Base-by-base conservation (phyloP, 2,797 vertebrate species). In the Enteromius viviparus region DNA sequence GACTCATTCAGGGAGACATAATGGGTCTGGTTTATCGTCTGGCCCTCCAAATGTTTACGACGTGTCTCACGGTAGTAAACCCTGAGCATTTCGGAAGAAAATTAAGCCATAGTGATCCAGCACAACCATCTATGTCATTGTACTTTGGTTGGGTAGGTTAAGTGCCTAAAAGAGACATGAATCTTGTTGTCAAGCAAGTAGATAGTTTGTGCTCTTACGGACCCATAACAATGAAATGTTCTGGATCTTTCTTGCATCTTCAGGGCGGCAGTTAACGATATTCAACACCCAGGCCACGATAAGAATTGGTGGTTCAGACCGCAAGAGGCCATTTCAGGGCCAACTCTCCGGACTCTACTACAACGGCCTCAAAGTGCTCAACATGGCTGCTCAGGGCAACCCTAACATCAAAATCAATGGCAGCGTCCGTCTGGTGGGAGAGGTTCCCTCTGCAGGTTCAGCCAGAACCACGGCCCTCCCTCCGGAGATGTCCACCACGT, bases 261-360 rank as follows among this genome's bases (percentile, higher is more conserved):
- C 91, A 99, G 98, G 98, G 90, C 98, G 98, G 78, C 97, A 98
- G 94, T 92, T 99, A 92, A 99, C 98, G 78, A 99, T 99, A 94
- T 99, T 99, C 96, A 99, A 99, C 96, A 99, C 98, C 90, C 98
- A 99, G 94, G 98, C 98, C 79, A 96, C 97, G 88, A 97, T 99
- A 89, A 94, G 95, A 78, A 97, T 99, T 34, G 98, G 98, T 53
- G 98, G 98, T 87, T 96, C 95, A 75, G 97, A 99, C 91, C 96
- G 95, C 87, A 93, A 94, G 60, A 94, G 98, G 85, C 96, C 97
- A 40, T 99, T 98, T 91, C 98, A 99, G 95, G 98, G 98, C 77
- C 98, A 99, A 85, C 95, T 99, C 62, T 98, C 98, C 47, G 98
- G 98, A 84, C 96, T 99, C 81, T 99, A 99, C 94, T 99, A 99